Evolutionary conservation across 2,113 vertebrate genomes (phyloP).

Genomic region (Cavia aperea): DNA sequence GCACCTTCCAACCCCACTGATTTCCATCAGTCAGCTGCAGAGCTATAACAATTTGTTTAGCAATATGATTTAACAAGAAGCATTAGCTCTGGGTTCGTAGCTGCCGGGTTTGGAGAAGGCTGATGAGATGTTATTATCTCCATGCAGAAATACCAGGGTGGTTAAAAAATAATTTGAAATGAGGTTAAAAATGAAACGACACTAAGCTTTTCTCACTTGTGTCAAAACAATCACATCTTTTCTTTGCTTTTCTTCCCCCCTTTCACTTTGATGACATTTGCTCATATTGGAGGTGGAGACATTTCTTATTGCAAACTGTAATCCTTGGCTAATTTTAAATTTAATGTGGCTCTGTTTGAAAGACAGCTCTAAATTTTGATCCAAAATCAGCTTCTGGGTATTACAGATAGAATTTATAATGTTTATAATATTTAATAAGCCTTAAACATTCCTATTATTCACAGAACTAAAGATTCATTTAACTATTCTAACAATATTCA

Average conservation of each 20-base stretch:
- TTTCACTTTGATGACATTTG: conserved; percentile 54
- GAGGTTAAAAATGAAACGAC: conserved; percentile 67
- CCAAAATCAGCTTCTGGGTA: conserved; percentile 46
- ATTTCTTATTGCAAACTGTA: conserved; percentile 52
- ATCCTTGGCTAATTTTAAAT: conserved; percentile 68
- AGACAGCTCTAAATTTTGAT: conserved; percentile 60
- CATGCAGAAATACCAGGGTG: conserved; percentile 56
- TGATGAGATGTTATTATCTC: conserved; percentile 59
- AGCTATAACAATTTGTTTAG: conserved; percentile 4
- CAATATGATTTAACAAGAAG: conserved; percentile 46
- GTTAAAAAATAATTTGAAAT: conserved; percentile 60
- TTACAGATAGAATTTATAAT: conserved; percentile 6
- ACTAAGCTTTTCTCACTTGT: conserved; percentile 48
- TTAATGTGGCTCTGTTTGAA: conserved; percentile 50
- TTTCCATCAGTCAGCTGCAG: neutral
- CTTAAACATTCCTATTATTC: conserved; percentile 35
- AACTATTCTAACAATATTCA: neutral
- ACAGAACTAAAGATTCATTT: conserved; percentile 30
- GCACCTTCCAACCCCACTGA: neutral
- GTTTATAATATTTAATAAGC: conserved; percentile 36
- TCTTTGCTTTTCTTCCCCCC: neutral
- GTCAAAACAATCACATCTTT: conserved; percentile 67
- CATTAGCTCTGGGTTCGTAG: conserved; percentile 2
- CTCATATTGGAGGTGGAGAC: conserved; percentile 59
- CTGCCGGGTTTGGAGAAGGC: conserved; percentile 17